These are phyloP conservation scores for Leucophenga montana DNA, from an alignment of 2,888 invertebrate species.

Conservation along the genomic window DNA sequence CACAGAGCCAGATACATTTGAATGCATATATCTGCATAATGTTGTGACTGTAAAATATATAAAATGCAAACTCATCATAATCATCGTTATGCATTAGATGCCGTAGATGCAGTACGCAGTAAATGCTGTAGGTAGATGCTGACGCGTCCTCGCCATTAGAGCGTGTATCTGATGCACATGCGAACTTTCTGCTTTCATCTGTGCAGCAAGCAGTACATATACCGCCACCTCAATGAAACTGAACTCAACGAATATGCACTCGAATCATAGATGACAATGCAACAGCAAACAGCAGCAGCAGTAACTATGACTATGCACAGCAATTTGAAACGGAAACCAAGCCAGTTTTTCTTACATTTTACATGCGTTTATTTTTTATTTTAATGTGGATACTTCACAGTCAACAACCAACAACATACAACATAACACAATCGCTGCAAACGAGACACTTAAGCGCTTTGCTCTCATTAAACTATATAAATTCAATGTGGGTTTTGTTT, in stretches of 20 bases:
- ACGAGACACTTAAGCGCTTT: neutral
- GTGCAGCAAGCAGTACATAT: too few relatives aligned
- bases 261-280: too few relatives aligned
- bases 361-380: neutral
- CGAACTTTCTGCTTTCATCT: conserved; percentile 8
- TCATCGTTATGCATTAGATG: too few relatives aligned
- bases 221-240: neutral
- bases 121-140: too few relatives aligned
- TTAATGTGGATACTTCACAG: conserved; percentile 5
- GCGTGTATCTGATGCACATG: neutral
- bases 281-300: too few relatives aligned
- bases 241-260: neutral
- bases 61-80: too few relatives aligned
- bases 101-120: too few relatives aligned
- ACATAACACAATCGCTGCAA: too few relatives aligned
- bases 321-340: conserved; percentile 16
- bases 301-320: neutral
- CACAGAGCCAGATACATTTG: too few relatives aligned
- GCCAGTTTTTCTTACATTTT: conserved; percentile 13
- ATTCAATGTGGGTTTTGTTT: conserved; percentile 42
- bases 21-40: too few relatives aligned
- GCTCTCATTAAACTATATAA: conserved; percentile 1
- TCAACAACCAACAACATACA: conserved; percentile 1
- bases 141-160: too few relatives aligned
- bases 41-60: too few relatives aligned